These are phyloP conservation scores for Ovis canadensis DNA, from an alignment of 2,113 vertebrate genomes.

Conservation along the genomic window DNA sequence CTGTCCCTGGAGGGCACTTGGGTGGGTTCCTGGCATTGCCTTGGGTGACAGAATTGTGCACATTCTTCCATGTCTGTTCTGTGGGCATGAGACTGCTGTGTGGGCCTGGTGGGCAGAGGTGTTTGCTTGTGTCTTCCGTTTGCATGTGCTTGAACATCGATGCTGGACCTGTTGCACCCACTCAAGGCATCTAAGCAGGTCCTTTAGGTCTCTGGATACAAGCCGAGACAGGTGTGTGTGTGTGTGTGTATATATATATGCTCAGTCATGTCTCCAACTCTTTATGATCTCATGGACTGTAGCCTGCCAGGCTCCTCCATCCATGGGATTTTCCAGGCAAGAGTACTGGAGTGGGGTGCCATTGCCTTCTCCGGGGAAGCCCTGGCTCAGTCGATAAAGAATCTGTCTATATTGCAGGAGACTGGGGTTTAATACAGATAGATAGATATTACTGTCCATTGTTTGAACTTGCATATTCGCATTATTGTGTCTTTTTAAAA, in stretches of 20 bases:
- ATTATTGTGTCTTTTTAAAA: not conserved
- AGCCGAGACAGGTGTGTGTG: not conserved
- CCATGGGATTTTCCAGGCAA: not conserved
- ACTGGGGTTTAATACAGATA: not conserved
- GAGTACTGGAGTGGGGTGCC: too few species aligned
- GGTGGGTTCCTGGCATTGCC: not conserved
- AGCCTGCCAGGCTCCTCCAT: not conserved
- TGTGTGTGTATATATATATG: too few species aligned
- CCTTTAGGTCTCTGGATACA: not conserved
- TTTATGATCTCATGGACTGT: not conserved
- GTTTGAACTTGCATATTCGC: not conserved
- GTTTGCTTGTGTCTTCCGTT: not conserved
- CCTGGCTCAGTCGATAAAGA: not conserved
- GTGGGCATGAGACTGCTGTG: accelerated
- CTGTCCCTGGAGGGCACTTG: not conserved
- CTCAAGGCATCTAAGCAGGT: not conserved
- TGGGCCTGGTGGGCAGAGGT: too few species aligned
- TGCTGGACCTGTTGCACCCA: not conserved
- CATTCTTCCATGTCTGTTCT: not conserved
- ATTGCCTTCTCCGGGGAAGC: not conserved
- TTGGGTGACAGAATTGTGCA: too few species aligned
- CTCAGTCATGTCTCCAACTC: not conserved
- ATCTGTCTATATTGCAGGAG: not conserved
- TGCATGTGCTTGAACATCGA: not conserved
- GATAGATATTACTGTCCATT: not conserved